Base-by-base conservation (phyloP, 2,113 vertebrate species). In the Spea bombifrons region DNA sequence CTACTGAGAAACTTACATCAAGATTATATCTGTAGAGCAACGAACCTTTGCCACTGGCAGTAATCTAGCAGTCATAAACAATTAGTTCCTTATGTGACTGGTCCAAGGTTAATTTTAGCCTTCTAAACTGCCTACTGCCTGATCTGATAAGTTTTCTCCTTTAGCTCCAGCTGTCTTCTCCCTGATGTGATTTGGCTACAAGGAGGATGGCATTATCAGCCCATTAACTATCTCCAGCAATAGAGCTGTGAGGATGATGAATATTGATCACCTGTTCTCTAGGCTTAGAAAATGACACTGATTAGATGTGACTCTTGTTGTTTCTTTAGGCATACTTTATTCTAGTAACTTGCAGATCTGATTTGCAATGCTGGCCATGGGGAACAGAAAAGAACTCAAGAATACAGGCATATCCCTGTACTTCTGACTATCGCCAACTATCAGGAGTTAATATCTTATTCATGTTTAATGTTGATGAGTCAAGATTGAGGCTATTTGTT, bases 91-190 rank as follows among this genome's bases (percentile, higher is more conserved):
- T 79, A 83, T 73, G 46, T 85, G 85, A 86, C 81, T 8, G 57
- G 76, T 85, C 81, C 85, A 86, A 86, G 88, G 86, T 90, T 90
- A 86, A 88, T 87, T 89, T 87, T 86, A 87, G 84, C 84, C 78
- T 87, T 52, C 84, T 86, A 87, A 81, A 82, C 75, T 86, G 80
- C 76, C 82, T 87, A 78, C 85, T 89, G 88, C 84, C 85, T 87
- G 81, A 86, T 85, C 82, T 83, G 85, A 88, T 90, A 84, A 75
- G 75, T 82, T 86, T 85, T 77, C 73, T 85, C 52, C 79, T 86
- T 85, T 74, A 80, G 74, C 80, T 87, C 67, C 83, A 85, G 82
- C 83, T 84, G 84, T 82, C 83, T 85, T 72, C 50, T 83, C 86
- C 71, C 82, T 85, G 86, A 89, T 80, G 83, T 86, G 84, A 86